phyloP scores from a whole-genome alignment of 2,113 vertebrate genomes.

The Mungos mungo region DNA sequence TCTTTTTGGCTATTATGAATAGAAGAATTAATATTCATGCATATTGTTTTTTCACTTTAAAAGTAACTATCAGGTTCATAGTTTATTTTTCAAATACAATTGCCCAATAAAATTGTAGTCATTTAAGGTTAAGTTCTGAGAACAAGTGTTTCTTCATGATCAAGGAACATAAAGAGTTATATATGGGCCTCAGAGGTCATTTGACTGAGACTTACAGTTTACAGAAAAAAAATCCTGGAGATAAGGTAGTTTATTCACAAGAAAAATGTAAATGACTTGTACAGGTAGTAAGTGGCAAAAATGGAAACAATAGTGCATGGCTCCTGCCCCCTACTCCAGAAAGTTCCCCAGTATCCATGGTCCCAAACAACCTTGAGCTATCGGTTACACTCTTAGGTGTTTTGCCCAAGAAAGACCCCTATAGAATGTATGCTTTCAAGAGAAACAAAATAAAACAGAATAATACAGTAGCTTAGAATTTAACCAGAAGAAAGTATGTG shows the following conservation, averaged over 20 bases:
- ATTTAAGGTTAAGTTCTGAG: not conserved
- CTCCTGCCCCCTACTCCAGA: not conserved
- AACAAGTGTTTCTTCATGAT: not conserved
- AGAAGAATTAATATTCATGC: not conserved
- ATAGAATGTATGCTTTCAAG: not conserved
- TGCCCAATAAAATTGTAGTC: not conserved
- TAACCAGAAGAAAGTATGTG: not conserved
- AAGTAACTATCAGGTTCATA: not conserved
- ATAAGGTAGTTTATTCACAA: not conserved
- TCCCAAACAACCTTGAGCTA: not conserved
- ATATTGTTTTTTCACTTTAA: not conserved
- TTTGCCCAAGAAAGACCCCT: not conserved
- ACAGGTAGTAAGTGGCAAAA: not conserved
- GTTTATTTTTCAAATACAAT: not conserved
- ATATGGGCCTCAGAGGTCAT: not conserved
- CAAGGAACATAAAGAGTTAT: not conserved
- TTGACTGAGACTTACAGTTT: not conserved
- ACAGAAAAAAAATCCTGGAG: not conserved
- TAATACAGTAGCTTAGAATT: not conserved
- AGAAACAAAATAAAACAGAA: slow-evolving; percentile 28
- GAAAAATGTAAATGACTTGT: not conserved
- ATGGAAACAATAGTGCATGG: not conserved
- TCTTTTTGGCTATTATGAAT: not conserved
- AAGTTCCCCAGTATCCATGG: not conserved
- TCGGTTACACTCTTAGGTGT: not conserved